Evolutionary conservation across 2,888 invertebrate species (phyloP).

Genomic region (Pherbina coryleti): DNA sequence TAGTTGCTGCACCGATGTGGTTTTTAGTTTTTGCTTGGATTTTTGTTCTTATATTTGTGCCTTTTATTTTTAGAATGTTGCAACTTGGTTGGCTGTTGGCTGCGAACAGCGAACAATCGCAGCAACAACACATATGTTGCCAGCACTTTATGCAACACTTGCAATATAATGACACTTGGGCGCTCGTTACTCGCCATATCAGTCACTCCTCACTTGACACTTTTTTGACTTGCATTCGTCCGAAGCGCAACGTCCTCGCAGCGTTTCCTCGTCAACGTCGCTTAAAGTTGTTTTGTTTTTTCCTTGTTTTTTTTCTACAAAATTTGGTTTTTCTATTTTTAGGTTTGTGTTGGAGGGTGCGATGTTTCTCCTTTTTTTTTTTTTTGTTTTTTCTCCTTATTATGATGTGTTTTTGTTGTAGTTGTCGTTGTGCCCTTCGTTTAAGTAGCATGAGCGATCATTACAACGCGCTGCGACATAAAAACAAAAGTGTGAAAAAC

Average conservation of each 20-base stretch:
- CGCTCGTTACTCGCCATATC: slow-evolving; percentile 66
- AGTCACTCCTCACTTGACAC: slow-evolving; percentile 67
- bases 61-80: slow-evolving; percentile 7
- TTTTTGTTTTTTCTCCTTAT: no score
- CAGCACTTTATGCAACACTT: slow-evolving; percentile 52
- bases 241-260: neutral
- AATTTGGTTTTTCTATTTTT: slow-evolving; percentile 8
- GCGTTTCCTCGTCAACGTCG: neutral
- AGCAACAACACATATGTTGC: slow-evolving; percentile 13
- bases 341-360: slow-evolving; percentile 5
- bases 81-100: neutral
- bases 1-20: neutral
- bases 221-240: slow-evolving; percentile 56
- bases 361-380: neutral
- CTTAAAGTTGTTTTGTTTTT: neutral
- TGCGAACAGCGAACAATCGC: neutral
- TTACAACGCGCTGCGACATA: neutral
- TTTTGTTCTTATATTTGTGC: neutral
- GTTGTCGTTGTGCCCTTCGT: slow-evolving; percentile 1
- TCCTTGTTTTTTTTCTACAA: neutral
- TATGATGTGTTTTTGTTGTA: neutral
- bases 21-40: neutral
- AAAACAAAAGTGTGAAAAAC: slow-evolving; percentile 28
- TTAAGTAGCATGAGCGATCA: slow-evolving; percentile 10
- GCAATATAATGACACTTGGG: slow-evolving; percentile 53